phyloP scores from a whole-genome alignment of 1,140 invertebrate species.

The Magallana gigas region DNA sequence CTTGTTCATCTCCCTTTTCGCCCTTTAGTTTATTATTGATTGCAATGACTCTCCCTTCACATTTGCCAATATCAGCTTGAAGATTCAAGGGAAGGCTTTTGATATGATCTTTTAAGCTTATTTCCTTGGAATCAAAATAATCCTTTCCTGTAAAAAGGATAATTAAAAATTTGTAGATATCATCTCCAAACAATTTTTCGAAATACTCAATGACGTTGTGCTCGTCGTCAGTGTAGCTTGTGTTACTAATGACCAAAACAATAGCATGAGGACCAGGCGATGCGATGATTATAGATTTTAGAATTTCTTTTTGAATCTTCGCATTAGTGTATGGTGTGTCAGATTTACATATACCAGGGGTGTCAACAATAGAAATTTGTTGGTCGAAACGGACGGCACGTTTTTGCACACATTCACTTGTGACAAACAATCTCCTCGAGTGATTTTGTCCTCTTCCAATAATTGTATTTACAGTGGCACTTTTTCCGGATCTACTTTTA shows the following conservation, averaged over 20 bases:
- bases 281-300: constrained; percentile 14
- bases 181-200: constrained; percentile 29
- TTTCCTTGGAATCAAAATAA: not conserved
- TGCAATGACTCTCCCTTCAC: not conserved
- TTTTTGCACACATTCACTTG: not conserved
- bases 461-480: constrained; percentile 60
- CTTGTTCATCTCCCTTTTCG: not conserved
- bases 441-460: constrained; percentile 36
- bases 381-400: not conserved
- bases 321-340: not conserved
- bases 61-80: not conserved
- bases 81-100: not conserved
- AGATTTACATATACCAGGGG: constrained; percentile 43
- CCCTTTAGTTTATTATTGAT: constrained; percentile 30
- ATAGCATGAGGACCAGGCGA: constrained; percentile 46
- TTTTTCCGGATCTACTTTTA: constrained; percentile 63
- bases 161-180: constrained; percentile 41
- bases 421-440: not conserved
- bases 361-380: constrained; percentile 34
- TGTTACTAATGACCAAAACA: constrained; percentile 6
- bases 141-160: constrained; percentile 42
- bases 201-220: constrained; percentile 34
- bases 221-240: constrained; percentile 40
- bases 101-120: not conserved
- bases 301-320: constrained; percentile 23